Percentiles rank a stretch among this genome's conserved stretches.
phyloP scores from a whole-genome alignment of 2,888 invertebrate species.

The Lepidochitona cinerea region DNA sequence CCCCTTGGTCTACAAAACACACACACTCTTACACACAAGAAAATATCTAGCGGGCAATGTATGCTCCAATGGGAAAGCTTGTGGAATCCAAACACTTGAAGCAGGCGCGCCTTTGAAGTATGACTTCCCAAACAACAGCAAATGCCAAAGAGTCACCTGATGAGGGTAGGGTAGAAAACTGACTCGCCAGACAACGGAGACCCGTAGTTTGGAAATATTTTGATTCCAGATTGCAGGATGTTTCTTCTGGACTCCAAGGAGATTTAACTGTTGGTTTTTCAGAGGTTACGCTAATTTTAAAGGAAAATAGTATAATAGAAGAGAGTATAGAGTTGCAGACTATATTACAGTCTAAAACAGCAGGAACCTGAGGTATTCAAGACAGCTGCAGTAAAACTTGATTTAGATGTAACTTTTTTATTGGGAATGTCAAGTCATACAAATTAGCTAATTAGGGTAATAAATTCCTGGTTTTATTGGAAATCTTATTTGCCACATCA shows the following conservation, averaged over 20 bases:
- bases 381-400: too few relatives aligned
- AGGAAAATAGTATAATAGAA: constrained; percentile 1
- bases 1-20: too few relatives aligned
- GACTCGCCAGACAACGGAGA: neutral
- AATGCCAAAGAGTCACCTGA: constrained; percentile 5
- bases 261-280: neutral
- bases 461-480: too few relatives aligned
- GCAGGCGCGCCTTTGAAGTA: neutral
- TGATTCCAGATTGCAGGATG: constrained; percentile 3
- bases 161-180: neutral
- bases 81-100: constrained; percentile 7
- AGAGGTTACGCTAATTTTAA: neutral
- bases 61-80: neutral
- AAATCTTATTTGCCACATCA: too few relatives aligned
- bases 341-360: neutral
- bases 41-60: neutral
- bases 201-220: neutral
- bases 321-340: neutral
- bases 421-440: too few relatives aligned
- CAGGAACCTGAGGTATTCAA: too few relatives aligned
- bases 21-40: neutral
- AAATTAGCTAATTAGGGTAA: too few relatives aligned
- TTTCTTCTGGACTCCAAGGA: neutral
- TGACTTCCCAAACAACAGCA: neutral
- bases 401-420: too few relatives aligned